Evolutionary conservation across 1,140 invertebrate genomes (phyloP), one percentile per base, ranked within the genome.

Genomic region (Euura lappo): DNA sequence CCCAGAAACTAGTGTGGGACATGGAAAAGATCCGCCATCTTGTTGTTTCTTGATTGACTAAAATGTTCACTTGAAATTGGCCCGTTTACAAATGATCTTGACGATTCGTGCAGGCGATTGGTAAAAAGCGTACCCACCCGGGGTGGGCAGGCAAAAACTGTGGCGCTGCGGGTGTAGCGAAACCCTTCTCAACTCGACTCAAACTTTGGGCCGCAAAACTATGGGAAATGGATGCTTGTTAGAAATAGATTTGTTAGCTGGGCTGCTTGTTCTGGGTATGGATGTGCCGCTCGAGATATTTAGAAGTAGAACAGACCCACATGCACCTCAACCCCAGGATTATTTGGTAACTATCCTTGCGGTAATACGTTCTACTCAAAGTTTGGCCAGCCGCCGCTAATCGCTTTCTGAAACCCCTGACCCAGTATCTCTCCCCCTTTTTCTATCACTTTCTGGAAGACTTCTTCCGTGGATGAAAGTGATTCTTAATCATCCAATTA

Each of bases 71-170:
- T n/a, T n/a, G 51, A 60, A 60, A 60, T 60, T 60, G 13, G 51
- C 51, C 51, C 51, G 8, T 60, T 60, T 60, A 60, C 51, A 60
- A 60, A 60, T 60, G 51, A 60, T 60, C 51, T 60, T n/a, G 51
- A 3, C 13, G 51, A 60, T 60, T 60, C 13, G 51, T 60, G 8
- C 3, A 6, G 51, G 2, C 51, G 28, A 28, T 28, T 28, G 28
- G 28, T 28, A 28, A 28, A 28, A 28, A 28, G 28, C 28, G 28
- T 28, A 28, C 28, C 28, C 28, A 28, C 28, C 1, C 28, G 28
- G 28, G 51, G 6, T 60, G 51, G 51, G 4, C 10, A 60, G 13
- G 13, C 3, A 8, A 60, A 60, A 60, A 60, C 51, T 28, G 28
- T 28, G 28, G 28, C 28, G 28, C 28, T 28, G 13, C 51, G 51